These are phyloP conservation scores for Urocyon cinereoargenteus DNA, from an alignment of 2,797 vertebrate genomes.

Conservation along the genomic window DNA sequence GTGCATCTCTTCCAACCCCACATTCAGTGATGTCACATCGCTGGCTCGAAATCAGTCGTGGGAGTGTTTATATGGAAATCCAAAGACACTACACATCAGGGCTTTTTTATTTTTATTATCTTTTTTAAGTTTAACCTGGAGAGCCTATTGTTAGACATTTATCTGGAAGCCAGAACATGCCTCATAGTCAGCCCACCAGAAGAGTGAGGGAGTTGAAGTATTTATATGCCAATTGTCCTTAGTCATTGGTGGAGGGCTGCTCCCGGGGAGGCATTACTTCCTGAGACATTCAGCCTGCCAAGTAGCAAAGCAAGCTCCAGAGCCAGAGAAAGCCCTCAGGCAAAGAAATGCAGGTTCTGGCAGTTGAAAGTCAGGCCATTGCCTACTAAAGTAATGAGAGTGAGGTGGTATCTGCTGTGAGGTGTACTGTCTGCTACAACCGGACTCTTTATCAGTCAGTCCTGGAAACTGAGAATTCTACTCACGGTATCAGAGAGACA, in stretches of 20 bases:
- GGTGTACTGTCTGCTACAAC: neutral
- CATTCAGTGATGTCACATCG: neutral
- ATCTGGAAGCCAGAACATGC: neutral
- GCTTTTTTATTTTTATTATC: neutral
- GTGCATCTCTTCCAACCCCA: neutral
- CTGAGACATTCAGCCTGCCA: neutral
- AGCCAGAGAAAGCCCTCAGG: neutral
- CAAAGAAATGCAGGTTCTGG: neutral
- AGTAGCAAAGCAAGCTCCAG: neutral
- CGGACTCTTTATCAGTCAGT: neutral
- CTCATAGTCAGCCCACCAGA: neutral
- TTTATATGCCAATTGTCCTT: neutral
- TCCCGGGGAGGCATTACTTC: neutral
- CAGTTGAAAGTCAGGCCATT: neutral
- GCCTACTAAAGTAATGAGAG: neutral
- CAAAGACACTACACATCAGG: neutral
- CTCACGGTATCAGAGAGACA: neutral
- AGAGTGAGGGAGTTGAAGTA: neutral
- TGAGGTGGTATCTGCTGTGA: neutral
- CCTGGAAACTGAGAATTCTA: neutral
- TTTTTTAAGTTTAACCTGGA: neutral
- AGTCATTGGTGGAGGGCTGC: neutral
- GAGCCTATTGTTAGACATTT: neutral
- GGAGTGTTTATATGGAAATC: neutral
- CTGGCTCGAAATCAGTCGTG: neutral